Evolutionary conservation across 2,888 invertebrate species (phyloP), one percentile per base, ranked within the genome.

Genomic region (Brenthis daphne): DNA sequence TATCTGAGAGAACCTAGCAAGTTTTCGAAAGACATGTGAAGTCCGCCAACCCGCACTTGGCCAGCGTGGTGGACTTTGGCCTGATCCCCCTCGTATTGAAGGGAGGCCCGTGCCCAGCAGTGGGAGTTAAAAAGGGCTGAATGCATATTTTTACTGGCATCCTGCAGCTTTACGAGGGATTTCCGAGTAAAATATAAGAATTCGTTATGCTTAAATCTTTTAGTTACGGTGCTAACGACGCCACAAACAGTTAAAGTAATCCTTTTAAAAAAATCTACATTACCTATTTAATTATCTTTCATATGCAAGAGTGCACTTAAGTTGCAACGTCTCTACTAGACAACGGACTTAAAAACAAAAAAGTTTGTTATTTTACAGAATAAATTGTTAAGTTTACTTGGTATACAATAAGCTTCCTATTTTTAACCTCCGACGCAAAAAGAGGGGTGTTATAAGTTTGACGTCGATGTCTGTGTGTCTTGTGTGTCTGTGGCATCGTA

Each of bases 241-340:
- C 50, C n/a, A n/a, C 60, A 29, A 24, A 50, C 29, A 50, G 58
- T 50, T 60, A n/a, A 14, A 24, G 58, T 48, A 58, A 50, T 50
- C 50, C 60, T 60, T 60, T 60, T 50, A 60, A 50, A 60, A 60
- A 54, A 48, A 60, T 60, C 33, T 50, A n/a, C 50, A 60, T 50
- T 50, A n/a, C n/a, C n/a, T n/a, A 60, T 60, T 50, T 50, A 33
- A 60, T 60, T 60, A 50, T 60, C 16, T n/a, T 60, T 29, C 50
- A 60, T 60, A 60, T 29, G 12, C 29, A 50, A 50, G 60, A 60
- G 50, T 48, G 60, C 60, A 50, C 29, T 50, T 4, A 29, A 29
- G 29, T 43, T 43, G 29, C 60, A 54, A 33, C 37, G 63, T 33
- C 12, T 16, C 16, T 54, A 29, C 29, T 29, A 29, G 4, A 29